Base-by-base conservation (phyloP, 2,888 invertebrate genomes). In the Limnephilus marmoratus region DNA sequence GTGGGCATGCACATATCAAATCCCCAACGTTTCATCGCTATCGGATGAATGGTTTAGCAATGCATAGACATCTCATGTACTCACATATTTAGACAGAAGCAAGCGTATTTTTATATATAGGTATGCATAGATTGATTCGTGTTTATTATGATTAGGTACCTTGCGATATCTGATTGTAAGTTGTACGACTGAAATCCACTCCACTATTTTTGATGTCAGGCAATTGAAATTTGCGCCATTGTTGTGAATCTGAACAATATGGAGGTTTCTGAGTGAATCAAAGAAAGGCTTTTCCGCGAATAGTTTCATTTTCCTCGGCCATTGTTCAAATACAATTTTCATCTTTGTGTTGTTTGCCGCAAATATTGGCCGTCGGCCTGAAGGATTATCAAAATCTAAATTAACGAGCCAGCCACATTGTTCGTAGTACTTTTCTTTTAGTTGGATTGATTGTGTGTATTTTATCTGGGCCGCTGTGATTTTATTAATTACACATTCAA, bases 321-420 rank as follows among this genome's bases (percentile, higher is more conserved):
- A 83, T 86, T 86, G 86, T 49, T n/a, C 49, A 86, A 86, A 86
- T 45, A 86, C 86, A 86, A 45, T 49, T 86, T 45, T 45, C 86
- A 86, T 86, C 12, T 86, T 45, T 45, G 45, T 45, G 29, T 45
- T 86, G 85, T 85, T 85, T 86, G 45, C 29, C 45, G 13, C 86
- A 86, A 86, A 86, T 86, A 86, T 86, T 86, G 86, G 45, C 4
- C n/a, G 86, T 86, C 86, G 49, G 37, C 37, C 83, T 83, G 18
- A 45, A 86, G 86, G 86, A 86, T 86, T 86, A 45, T 49, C 86
- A 86, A 86, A 68, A 86, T 86, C 86, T 45, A 86, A 86, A 86
- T 86, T n/a, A 86, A 86, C n/a, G 41, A 86, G n/a, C 86, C 37
- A 37, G 83, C 37, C 83, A 37, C 85, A 45, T n/a, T 86, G 86